Percentiles rank a stretch among this genome's conserved stretches.
phyloP scores from a whole-genome alignment of 2,113 vertebrate species.

The Pipa parva region DNA sequence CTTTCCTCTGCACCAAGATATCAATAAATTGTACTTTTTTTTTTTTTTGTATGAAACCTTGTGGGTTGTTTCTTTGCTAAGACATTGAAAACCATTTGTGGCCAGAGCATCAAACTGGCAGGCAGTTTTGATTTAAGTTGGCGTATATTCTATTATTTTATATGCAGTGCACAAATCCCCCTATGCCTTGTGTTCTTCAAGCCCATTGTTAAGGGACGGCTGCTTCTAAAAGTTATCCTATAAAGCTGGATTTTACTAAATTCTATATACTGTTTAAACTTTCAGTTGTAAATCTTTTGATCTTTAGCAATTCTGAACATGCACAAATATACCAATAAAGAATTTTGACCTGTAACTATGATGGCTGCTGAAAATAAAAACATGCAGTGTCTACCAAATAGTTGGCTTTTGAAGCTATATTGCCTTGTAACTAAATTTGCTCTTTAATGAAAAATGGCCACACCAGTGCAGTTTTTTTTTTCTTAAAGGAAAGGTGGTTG shows the following conservation, averaged over 20 bases:
- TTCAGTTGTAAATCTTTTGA: neutral
- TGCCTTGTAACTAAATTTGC: too few relatives aligned
- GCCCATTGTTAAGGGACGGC: neutral
- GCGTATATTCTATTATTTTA: neutral
- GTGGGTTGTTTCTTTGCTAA: neutral
- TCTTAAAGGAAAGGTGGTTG: too few relatives aligned
- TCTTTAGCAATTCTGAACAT: neutral
- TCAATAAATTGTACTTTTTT: neutral
- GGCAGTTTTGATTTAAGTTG: neutral
- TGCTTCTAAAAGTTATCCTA: neutral
- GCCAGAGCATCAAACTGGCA: constrained; percentile 1
- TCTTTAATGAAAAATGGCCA: too few relatives aligned
- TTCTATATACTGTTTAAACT: neutral
- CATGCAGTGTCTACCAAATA: too few relatives aligned
- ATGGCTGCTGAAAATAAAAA: too few relatives aligned
- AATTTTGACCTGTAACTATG: neutral
- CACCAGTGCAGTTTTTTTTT: too few relatives aligned
- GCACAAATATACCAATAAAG: neutral
- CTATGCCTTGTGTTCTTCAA: neutral
- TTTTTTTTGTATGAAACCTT: constrained; percentile 1
- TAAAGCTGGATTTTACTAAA: neutral
- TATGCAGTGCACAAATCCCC: neutral
- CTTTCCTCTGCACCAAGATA: neutral
- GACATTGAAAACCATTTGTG: neutral
- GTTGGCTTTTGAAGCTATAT: too few relatives aligned